Conservation (phyloP, 2,113 vertebrate genomes). For the Camelus bactrianus region DNA sequence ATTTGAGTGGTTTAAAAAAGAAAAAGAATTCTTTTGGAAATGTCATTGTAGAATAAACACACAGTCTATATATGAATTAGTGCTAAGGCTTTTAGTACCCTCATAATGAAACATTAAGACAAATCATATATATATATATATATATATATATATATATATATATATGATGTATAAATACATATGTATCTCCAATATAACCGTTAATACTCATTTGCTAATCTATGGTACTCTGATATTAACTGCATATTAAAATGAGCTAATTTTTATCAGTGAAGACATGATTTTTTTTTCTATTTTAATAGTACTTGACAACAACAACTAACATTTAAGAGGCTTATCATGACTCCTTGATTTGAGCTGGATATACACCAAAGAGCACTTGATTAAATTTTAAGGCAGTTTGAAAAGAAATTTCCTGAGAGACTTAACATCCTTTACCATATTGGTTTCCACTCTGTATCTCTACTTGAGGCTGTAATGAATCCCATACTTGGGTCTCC, state of each 20-base stretch:
- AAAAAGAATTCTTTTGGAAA: not conserved
- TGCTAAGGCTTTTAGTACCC: not conserved
- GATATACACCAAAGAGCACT: not conserved
- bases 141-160: not conserved
- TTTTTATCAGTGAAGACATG: constrained; percentile 23
- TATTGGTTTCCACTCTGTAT: not conserved
- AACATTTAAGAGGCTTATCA: not conserved
- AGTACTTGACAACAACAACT: not conserved
- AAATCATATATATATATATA: not conserved
- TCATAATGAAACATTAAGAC: not conserved
- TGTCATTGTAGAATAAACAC: not conserved
- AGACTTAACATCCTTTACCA: not conserved
- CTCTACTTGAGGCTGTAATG: not conserved
- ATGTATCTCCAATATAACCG: not conserved
- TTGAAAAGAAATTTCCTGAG: constrained; percentile 39
- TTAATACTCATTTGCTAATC: not conserved
- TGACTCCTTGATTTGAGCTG: not conserved
- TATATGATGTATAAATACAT: not conserved
- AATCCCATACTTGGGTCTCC: not conserved
- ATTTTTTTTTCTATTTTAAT: not conserved
- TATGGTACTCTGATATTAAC: not conserved
- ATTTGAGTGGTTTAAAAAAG: constrained; percentile 10
- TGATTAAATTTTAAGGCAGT: not conserved
- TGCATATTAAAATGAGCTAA: constrained; percentile 39
- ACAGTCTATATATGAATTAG: not conserved